These are phyloP conservation scores for Euphysa ruthae DNA, from an alignment of 30 jellyfish, hydroid and myxozoan species.

Conservation along the genomic window DNA sequence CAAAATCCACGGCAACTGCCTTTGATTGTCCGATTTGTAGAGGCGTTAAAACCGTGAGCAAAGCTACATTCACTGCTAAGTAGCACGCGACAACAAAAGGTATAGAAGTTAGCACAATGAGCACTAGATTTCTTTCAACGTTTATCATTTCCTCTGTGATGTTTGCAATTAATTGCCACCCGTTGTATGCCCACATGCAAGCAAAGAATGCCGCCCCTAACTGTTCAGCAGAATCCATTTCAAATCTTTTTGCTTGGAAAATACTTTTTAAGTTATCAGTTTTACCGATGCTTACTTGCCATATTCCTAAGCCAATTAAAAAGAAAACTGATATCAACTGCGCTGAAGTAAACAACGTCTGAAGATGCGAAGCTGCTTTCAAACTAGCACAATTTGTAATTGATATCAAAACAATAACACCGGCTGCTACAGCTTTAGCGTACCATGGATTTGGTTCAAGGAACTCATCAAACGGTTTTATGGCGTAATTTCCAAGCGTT, in stretches of 20 bases:
- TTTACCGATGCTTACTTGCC: slow-evolving; percentile 46
- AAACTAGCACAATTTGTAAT: slow-evolving; percentile 48
- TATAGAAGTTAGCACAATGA: slow-evolving; percentile 40
- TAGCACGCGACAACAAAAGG: slow-evolving; percentile 54
- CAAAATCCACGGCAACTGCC: slow-evolving; percentile 46
- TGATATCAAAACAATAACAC: slow-evolving; percentile 19
- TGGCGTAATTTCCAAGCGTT: slow-evolving; percentile 47
- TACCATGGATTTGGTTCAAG: slow-evolving; percentile 25
- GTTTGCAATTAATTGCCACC: slow-evolving; percentile 51
- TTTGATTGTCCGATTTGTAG: slow-evolving; percentile 23
- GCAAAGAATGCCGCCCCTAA: slow-evolving; percentile 33
- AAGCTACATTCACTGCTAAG: slow-evolving; percentile 27
- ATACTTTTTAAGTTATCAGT: slow-evolving; percentile 20
- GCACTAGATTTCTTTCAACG: slow-evolving; percentile 47
- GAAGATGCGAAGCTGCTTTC: slow-evolving; percentile 43
- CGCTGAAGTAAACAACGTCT: slow-evolving; percentile 42
- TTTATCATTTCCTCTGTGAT: slow-evolving; percentile 53
- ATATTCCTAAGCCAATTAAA: slow-evolving; percentile 40
- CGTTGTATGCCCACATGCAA: slow-evolving; percentile 62
- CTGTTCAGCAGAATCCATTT: too few relatives aligned
- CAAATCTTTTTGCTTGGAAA: slow-evolving; percentile 10
- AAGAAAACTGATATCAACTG: slow-evolving; percentile 43
- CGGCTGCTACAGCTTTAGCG: slow-evolving; percentile 50
- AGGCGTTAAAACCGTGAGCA: slow-evolving; percentile 31
- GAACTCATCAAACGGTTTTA: slow-evolving; percentile 39